These are phyloP conservation scores for Copidosoma aretas DNA, from an alignment of 2,888 invertebrate species.

Conservation along the genomic window DNA sequence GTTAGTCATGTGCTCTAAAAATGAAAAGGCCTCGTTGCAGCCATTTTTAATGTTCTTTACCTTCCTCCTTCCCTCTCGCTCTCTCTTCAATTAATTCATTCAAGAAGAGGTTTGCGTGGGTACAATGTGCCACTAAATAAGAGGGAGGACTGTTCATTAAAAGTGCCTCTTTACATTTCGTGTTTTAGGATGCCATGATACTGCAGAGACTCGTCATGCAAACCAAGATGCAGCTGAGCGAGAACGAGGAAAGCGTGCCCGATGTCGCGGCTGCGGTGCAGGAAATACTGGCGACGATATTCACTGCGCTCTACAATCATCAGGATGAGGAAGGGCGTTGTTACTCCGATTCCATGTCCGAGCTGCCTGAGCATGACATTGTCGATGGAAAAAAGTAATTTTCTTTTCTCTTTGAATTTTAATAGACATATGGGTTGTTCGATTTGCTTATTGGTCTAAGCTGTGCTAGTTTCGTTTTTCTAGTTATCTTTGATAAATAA, in stretches of 20 bases:
- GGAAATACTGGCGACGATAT: slow-evolving; percentile 87
- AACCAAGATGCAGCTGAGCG: slow-evolving; percentile 86
- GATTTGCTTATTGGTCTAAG: too few species aligned
- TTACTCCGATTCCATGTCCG: slow-evolving; percentile 94
- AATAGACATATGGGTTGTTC: too few species aligned
- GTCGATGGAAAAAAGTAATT: slow-evolving; percentile 71
- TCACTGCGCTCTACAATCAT: slow-evolving; percentile 93
- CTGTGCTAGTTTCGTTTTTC: too few species aligned
- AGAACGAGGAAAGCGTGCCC: slow-evolving; percentile 85
- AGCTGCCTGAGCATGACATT: slow-evolving; percentile 84
- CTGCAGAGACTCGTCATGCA: slow-evolving; percentile 90
- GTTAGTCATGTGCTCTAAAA: slow-evolving; percentile 25
- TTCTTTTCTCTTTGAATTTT: background rate
- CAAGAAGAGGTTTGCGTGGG: too few species aligned
- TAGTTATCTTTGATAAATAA: too few species aligned
- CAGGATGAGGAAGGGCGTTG: slow-evolving; percentile 97
- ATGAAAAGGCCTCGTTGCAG: slow-evolving; percentile 35
- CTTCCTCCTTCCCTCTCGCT: background rate
- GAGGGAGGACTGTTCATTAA: background rate
- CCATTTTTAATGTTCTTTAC: slow-evolving; percentile 35
- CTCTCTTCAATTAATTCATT: background rate
- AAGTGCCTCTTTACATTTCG: background rate
- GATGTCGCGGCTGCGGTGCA: slow-evolving; percentile 90
- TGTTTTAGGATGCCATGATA: slow-evolving; percentile 80
- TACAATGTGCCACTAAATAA: too few species aligned